Conservation (phyloP, 2,888 invertebrate species). For the Amblyjoppa proteus region DNA sequence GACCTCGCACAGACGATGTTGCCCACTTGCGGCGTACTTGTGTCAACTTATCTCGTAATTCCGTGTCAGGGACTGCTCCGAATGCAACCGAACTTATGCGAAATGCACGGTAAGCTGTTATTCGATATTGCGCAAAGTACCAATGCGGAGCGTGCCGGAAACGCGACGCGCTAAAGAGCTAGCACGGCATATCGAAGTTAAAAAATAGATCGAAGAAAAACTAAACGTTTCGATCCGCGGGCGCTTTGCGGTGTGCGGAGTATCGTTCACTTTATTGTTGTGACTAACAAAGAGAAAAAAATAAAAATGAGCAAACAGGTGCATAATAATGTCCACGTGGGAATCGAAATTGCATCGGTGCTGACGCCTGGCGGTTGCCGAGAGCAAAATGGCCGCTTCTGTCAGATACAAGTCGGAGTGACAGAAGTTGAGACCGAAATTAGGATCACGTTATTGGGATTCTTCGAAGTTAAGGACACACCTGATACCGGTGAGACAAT, state of each 20-base stretch:
- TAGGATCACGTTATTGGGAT: constrained; percentile 46
- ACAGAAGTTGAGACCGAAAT: constrained; percentile 68
- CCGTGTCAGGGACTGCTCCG: constrained; percentile 53
- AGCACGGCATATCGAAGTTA: not conserved
- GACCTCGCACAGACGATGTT: constrained; percentile 48
- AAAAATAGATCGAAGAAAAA: not conserved
- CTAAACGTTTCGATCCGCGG: not conserved
- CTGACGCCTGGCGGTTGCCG: constrained; percentile 67
- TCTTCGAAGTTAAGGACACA: not conserved
- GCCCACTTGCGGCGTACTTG: constrained; percentile 31
- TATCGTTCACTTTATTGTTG: constrained; percentile 4
- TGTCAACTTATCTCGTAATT: constrained; percentile 33
- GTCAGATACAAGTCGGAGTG: constrained; percentile 77
- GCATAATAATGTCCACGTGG: constrained; percentile 49
- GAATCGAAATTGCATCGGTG: constrained; percentile 41
- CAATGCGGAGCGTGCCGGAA: not conserved
- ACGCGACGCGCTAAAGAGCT: not conserved
- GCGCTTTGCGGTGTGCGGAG: not conserved
- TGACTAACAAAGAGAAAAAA: not conserved
- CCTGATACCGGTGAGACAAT: constrained; percentile 31
- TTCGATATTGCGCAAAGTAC: not conserved
- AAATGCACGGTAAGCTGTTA: not conserved
- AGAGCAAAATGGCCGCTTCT: constrained; percentile 75
- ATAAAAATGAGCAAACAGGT: constrained; percentile 30
- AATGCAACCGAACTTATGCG: constrained; percentile 18